These are phyloP conservation scores for Tauraco erythrolophus DNA, from an alignment of 2,113 vertebrate species.

Conservation along the genomic window DNA sequence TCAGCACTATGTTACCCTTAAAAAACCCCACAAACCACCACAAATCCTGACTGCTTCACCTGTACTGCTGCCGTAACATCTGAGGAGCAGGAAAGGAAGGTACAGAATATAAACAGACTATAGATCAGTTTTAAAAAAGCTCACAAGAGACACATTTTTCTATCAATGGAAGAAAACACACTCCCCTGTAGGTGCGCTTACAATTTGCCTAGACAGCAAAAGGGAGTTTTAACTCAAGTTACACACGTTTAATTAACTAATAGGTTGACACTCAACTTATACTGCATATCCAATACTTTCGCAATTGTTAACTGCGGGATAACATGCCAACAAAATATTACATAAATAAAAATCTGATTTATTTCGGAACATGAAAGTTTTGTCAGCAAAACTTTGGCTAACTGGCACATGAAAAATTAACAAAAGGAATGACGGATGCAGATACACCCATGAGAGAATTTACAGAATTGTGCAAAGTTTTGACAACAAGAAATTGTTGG, in stretches of 20 bases:
- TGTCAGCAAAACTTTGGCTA: neutral
- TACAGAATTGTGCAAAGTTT: neutral
- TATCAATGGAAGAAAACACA: neutral
- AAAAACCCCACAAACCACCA: neutral
- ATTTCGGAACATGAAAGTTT: neutral
- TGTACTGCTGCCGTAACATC: neutral
- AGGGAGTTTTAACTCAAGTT: neutral
- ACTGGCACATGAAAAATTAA: neutral
- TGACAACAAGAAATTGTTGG: neutral
- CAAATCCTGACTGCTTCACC: neutral
- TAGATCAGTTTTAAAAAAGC: neutral
- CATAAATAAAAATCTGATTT: neutral
- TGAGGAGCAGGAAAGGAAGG: neutral
- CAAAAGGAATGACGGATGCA: neutral
- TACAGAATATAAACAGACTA: neutral
- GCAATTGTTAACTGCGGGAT: neutral
- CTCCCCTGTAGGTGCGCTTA: neutral
- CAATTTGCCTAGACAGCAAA: neutral
- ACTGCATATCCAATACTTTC: neutral
- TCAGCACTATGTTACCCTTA: neutral
- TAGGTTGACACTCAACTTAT: neutral
- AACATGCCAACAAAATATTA: neutral
- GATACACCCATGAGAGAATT: rapidly evolving
- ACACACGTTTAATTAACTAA: neutral
- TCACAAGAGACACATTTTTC: neutral